Evolutionary conservation across 2,113 vertebrate species (phyloP), one percentile per base, ranked within the genome.

Genomic region (Psilopsiagon aurifrons): DNA sequence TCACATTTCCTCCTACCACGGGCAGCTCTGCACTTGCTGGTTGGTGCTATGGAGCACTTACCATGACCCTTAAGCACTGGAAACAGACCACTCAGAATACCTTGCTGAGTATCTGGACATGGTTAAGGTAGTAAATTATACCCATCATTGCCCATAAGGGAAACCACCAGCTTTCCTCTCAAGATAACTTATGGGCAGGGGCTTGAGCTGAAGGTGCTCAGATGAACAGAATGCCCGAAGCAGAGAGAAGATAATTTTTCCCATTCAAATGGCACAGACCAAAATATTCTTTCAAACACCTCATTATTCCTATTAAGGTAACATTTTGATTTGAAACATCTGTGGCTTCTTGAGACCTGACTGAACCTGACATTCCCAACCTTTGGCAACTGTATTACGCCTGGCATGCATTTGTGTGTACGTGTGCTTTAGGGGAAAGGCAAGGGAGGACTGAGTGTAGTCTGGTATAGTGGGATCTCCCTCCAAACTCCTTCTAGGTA

Each of bases 281-380:
- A 90, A 97, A 96, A 95, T 92, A 93, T 81, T 97, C 92, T 95
- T 90, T 92, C 92, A 83, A 95, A 74, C 94, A 96, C 92, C 91
- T 97, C 94, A 96, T 97, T 98, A 97, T 96, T 97, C 91, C 96
- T 96, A 96, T 97, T 97, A 97, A 97, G 97, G 97, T 97, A 97
- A 92, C 92, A 83, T 57, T 66, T 94, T 97, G 95, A 98, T 98
- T 97, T 94, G 98, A 98, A 98, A 97, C 98, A 98, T 97, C 97
- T 98, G 98, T 41, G 35, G 75, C 88, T 97, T 97, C 97, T 96
- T 96, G 97, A 97, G 94, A 81, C 92, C 91, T 95, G 97, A 98
- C 92, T 94, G 96, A 97, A 97, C 81, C 90, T 97, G 96, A 97
- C 96, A 60, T 97, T 96, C 95, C 89, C 92, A 97, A 41, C 95